Evolutionary conservation across 2,888 invertebrate genomes (phyloP).

Genomic region (Thysanoteuthis rhombus): DNA sequence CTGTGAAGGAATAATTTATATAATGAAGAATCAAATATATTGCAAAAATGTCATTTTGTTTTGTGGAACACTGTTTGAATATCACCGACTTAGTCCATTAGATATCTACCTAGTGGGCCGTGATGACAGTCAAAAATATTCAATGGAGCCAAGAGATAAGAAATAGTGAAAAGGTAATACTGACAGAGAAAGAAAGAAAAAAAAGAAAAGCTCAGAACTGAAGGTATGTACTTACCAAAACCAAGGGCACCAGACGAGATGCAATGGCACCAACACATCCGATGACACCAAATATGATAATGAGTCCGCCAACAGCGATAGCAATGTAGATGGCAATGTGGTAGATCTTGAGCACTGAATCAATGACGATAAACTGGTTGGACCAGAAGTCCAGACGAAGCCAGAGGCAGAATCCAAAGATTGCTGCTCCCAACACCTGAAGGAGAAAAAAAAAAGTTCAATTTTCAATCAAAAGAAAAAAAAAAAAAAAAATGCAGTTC

Average conservation of each 20-base stretch:
- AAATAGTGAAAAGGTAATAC: no score
- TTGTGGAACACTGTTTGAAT: no score
- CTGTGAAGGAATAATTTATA: no score
- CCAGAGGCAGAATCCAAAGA: conserved; percentile 57
- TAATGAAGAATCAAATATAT: no score
- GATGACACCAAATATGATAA: conserved; percentile 50
- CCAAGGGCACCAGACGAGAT: conserved; percentile 23
- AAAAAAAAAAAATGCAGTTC: no score
- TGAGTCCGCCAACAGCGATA: conserved; percentile 50
- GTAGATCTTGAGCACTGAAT: conserved; percentile 49
- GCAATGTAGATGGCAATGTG: conserved; percentile 53
- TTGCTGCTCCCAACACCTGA: conserved; percentile 55
- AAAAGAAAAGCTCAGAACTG: not conserved
- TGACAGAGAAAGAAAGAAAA: not conserved
- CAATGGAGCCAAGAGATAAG: no score
- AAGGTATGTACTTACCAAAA: conserved; percentile 19
- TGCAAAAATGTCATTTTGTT: no score
- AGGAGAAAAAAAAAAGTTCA: conserved; percentile 30
- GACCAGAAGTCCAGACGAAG: conserved; percentile 57
- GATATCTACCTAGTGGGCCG: no score
- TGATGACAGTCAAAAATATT: no score
- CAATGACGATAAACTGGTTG: conserved; percentile 53
- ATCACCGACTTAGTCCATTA: no score
- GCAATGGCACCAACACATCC: conserved; percentile 54
- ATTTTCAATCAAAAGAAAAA: not conserved